Conservation (phyloP, 2,797 vertebrate species). For the Lutjanus campechanus region DNA sequence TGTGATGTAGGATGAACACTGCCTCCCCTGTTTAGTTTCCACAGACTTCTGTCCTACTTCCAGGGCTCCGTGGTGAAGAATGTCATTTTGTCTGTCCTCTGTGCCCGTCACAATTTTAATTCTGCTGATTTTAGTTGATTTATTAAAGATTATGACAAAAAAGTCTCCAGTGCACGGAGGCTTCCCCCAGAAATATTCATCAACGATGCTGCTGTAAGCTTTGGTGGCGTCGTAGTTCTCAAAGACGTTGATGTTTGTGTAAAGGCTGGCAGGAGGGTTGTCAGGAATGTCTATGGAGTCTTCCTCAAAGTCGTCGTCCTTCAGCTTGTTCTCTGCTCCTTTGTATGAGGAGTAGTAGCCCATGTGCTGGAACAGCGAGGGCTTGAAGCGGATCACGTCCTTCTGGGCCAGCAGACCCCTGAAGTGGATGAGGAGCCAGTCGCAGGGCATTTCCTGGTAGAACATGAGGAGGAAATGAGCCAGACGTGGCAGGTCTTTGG, state of each 20-base stretch:
- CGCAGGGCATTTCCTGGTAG: slow-evolving; percentile 99
- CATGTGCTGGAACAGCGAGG: slow-evolving; percentile 98
- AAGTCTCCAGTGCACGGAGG: slow-evolving; percentile 92
- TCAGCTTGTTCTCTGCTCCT: slow-evolving; percentile 97
- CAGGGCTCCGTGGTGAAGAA: slow-evolving; percentile 93
- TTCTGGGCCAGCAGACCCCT: slow-evolving; percentile 95
- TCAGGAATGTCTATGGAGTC: slow-evolving; percentile 97
- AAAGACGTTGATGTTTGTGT: slow-evolving; percentile 85
- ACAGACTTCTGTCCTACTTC: slow-evolving; percentile 92
- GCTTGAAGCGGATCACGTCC: slow-evolving; percentile 98
- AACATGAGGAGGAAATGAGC: slow-evolving; percentile 99
- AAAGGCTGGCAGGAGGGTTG: slow-evolving; percentile 89
- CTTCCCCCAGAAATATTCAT: slow-evolving; percentile 98
- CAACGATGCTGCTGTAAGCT: slow-evolving; percentile 91
- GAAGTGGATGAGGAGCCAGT: slow-evolving; percentile 98
- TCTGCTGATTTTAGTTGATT: slow-evolving; percentile 90
- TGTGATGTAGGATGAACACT: slow-evolving; percentile 92
- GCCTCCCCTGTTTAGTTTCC: slow-evolving; percentile 89
- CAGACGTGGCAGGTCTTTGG: slow-evolving; percentile 93
- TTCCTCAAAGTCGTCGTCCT: slow-evolving; percentile 98
- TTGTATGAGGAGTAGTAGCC: slow-evolving; percentile 99
- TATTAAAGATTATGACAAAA: slow-evolving; percentile 92
- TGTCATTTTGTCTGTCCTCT: slow-evolving; percentile 94
- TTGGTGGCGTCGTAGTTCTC: slow-evolving; percentile 94
- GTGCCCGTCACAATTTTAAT: slow-evolving; percentile 95